Percentiles rank a stretch among this genome's conserved stretches.
Conservation (phyloP, 2,113 vertebrate species). For the Catharus minimus region DNA sequence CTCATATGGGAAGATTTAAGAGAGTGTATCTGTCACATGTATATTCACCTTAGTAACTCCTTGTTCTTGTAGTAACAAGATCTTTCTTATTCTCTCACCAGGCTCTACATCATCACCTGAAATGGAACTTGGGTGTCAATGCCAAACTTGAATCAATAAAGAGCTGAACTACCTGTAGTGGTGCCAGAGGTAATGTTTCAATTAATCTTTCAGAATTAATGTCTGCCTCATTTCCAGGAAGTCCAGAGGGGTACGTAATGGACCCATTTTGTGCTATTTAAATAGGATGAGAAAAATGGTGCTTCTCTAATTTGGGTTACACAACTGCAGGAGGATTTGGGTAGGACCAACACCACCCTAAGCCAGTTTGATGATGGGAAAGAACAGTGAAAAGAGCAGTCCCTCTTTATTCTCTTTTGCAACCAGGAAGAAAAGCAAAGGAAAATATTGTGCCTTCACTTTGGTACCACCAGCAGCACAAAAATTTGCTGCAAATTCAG, state of each 20-base stretch:
- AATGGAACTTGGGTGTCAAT: slow-evolving; percentile 2
- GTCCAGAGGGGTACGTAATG: slow-evolving; percentile 1
- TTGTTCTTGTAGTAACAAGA: neutral
- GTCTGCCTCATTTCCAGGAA: slow-evolving; percentile 52
- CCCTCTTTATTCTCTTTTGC: neutral
- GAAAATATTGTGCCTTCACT: neutral
- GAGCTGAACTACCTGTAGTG: neutral
- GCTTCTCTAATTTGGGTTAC: neutral
- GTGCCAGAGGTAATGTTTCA: slow-evolving; percentile 33
- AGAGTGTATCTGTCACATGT: neutral
- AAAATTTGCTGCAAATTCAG: neutral
- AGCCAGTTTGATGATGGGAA: neutral
- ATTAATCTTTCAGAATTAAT: slow-evolving; percentile 32
- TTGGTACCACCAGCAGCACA: neutral
- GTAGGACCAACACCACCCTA: neutral
- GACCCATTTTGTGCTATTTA: neutral
- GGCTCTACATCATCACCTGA: neutral
- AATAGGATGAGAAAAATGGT: neutral
- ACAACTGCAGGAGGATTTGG: neutral
- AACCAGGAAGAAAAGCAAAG: neutral
- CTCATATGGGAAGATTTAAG: neutral
- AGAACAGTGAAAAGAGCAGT: neutral
- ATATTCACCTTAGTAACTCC: neutral
- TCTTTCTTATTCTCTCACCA: neutral
- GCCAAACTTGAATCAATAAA: slow-evolving; percentile 26